Evolutionary conservation across 2,888 invertebrate species (phyloP), one percentile per base, ranked within the genome.

Genomic region (Agrotis puta): DNA sequence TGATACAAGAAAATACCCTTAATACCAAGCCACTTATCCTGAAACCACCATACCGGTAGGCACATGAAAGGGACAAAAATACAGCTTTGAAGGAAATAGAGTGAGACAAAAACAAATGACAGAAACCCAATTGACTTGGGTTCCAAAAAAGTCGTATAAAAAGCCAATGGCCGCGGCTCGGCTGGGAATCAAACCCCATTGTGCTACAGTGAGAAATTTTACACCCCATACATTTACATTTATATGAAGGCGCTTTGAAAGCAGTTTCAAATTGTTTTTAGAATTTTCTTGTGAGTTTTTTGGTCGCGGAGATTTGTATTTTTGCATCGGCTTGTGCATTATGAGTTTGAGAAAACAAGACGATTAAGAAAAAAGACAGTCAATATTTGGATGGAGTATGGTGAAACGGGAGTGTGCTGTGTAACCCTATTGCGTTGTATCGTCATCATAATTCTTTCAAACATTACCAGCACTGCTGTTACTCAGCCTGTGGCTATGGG

Each of bases 211-310:
- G 85, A 87, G 88, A 88, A 89, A 90, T 89, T 87, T 85, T 70
- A 79, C 88, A 85, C 89, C 90, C 90, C 90, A 85, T 84, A 82
- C 89, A 92, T 93, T 93, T 90, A 91, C 92, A 93, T 93, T 92
- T 93, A 93, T 93, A 93, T 93, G 92, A 93, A 91, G 92, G 86
- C 87, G 79, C 83, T 87, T 85, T 79, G 76, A 75, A 79, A 79
- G 70, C 69, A 72, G 71, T 72, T 76, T 82, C 79, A 83, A 83
- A 85, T 86, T 85, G 82, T 79, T 81, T 84, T 84, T 83, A 64
- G 69, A 74, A 83, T 82, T 83, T 62, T 61, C 63, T 27, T 22
- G n/a, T 45, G 48, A 43, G 53, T 61, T 68, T 71, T 70, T 65
- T 33, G n/a, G 24, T 70, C 11, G 16, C 3, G 9, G 14, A 2